Evolutionary conservation across 92 coral and sea anemone species (phyloP), one percentile per base, ranked within the genome.

Genomic region (Hydrozoanthus gracilis): DNA sequence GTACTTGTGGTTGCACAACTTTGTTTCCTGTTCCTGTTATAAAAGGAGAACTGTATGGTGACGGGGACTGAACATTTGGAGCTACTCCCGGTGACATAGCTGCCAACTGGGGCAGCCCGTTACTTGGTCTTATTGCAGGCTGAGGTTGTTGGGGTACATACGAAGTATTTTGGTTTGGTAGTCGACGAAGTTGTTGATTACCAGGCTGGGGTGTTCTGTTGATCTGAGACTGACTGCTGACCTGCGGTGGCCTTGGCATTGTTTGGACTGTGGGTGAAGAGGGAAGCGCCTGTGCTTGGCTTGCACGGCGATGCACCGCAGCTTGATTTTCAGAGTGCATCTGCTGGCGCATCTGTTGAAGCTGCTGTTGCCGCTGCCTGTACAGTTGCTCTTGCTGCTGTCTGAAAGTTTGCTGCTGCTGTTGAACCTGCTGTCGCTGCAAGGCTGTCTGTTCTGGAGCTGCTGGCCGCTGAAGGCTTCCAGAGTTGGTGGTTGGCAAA

Each of bases 281-380:
- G 58, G 85, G 85, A 64, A 74, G 85, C 49, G 85, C 66, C 60
- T 80, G 85, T 10, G 47, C 73, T 64, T 48, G 85, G 7, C 85
- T 80, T 66, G 61, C 70, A 48, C 85, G 85, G 16, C 85, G 85
- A 35, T 64, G 85, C 85, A 80, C 20, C 17, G 61, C 73, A 49
- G 85, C 85, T 18, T 80, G 85, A 45, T 50, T 80, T 46, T 80
- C 85, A 12, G 85, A 80, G 3, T 80, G 85, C 85, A 80, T 80
- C 47, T 80, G 85, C 62, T 80, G 85, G 73, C 85, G 85, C 85
- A 80, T 80, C 69, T 80, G 85, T 54, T 80, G 85, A 27, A 80
- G 74, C 72, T 80, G 75, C 17, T 80, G 85, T 15, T 80, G 85
- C 15, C 85, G 85, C 54, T 80, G 85, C 62, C 85, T 80, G 20